Conservation (phyloP, 2,113 vertebrate genomes). For the Megaceryle maxima region DNA sequence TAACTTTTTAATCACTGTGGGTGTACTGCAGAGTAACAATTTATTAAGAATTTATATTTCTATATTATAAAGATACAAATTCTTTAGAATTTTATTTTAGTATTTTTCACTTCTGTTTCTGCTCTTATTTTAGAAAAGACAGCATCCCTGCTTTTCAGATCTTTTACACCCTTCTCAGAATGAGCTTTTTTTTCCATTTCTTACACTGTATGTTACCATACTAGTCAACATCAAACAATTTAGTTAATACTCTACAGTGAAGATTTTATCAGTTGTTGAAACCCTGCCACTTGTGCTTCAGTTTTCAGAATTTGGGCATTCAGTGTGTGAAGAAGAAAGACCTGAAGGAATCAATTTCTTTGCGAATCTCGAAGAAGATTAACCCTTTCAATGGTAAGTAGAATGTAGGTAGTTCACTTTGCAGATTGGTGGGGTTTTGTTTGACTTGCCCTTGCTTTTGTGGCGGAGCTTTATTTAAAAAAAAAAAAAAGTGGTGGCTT, state of each 20-base stretch:
- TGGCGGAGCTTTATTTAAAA: neutral
- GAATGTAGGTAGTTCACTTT: neutral
- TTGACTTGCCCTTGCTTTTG: neutral
- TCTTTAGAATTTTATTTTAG: neutral
- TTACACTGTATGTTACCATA: neutral
- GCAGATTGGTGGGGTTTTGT: neutral
- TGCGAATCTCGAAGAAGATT: constrained; percentile 86
- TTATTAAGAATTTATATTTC: too few species aligned
- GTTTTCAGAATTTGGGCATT: constrained; percentile 98
- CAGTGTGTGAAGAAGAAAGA: constrained; percentile 97
- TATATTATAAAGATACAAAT: neutral
- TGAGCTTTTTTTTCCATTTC: neutral
- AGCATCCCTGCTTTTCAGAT: neutral
- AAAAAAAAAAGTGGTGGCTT: neutral
- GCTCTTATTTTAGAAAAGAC: neutral
- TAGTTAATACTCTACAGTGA: neutral
- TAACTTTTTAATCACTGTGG: neutral
- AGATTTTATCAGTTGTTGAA: neutral
- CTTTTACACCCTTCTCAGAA: neutral
- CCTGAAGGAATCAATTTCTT: constrained; percentile 90
- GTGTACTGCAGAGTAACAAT: neutral
- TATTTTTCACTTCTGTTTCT: neutral
- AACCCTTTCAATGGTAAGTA: constrained; percentile 94
- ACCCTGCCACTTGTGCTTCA: constrained; percentile 59
- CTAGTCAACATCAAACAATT: neutral